Evolutionary conservation across 2,888 invertebrate species (phyloP).

Genomic region (Empis livida): DNA sequence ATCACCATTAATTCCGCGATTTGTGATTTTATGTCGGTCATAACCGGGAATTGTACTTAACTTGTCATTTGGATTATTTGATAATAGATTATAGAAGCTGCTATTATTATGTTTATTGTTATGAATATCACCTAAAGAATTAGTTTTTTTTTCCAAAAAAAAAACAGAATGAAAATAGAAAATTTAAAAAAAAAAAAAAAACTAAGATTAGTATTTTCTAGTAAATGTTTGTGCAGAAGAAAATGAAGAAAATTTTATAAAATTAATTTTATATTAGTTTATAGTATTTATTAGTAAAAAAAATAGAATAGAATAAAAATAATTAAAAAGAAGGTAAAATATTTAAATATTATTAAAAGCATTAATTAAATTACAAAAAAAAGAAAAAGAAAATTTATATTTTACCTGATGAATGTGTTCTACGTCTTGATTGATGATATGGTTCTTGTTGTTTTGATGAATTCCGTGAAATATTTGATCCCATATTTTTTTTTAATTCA

Average conservation of each 20-base stretch:
- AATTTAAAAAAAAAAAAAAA: background rate
- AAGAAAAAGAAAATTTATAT: too few species aligned
- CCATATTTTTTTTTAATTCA: constrained; percentile 41
- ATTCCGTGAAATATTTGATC: constrained; percentile 66
- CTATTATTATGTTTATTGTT: background rate
- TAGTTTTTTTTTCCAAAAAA: background rate
- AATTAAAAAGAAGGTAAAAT: too few species aligned
- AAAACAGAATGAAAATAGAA: too few species aligned
- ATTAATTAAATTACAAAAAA: too few species aligned
- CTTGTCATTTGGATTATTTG: background rate
- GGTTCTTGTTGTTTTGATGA: constrained; percentile 26
- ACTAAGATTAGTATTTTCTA: background rate
- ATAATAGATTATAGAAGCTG: background rate
- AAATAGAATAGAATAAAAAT: too few species aligned
- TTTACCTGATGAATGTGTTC: constrained; percentile 16
- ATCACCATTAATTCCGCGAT: too few species aligned
- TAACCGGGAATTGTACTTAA: background rate
- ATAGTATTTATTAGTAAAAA: too few species aligned
- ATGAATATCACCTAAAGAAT: background rate
- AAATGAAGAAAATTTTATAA: too few species aligned
- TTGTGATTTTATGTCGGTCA: background rate
- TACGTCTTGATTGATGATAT: constrained; percentile 33
- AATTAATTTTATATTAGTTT: too few species aligned
- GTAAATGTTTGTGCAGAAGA: too few species aligned
- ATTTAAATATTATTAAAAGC: too few species aligned